A percentile compares a stretch with the other conserved stretches of the same genome.
Evolutionary conservation across 2,888 invertebrate species (phyloP).

Genomic region (Drosophila siamana): DNA sequence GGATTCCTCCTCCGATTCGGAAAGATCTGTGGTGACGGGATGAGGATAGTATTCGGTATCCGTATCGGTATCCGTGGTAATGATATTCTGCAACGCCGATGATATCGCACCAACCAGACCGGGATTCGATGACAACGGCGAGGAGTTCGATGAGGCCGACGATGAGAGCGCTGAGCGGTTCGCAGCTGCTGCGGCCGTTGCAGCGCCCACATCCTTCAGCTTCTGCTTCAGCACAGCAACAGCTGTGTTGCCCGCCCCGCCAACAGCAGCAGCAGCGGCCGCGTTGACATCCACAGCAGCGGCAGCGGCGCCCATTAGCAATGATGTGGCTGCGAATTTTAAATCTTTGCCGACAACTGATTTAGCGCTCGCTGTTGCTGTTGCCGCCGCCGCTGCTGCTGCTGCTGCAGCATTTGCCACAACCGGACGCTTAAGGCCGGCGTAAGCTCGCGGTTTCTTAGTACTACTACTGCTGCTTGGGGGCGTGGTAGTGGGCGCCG

Average conservation of each 20-base stretch:
- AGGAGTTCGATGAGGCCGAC: conserved; percentile 83
- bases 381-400: conserved; percentile 50
- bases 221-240: conserved; percentile 80
- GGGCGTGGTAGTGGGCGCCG: conserved; percentile 57
- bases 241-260: conserved; percentile 59
- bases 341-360: conserved; percentile 61
- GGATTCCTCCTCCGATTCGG: conserved; percentile 98
- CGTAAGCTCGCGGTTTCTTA: conserved; percentile 73
- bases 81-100: conserved; percentile 84
- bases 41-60: conserved; percentile 93
- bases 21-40: conserved; percentile 96
- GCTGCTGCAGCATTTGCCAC: conserved; percentile 53
- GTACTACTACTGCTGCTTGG: conserved; percentile 21
- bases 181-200: conserved; percentile 65
- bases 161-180: conserved; percentile 80
- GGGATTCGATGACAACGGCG: conserved; percentile 82
- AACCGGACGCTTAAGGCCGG: conserved; percentile 68
- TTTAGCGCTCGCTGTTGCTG: conserved; percentile 56
- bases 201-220: conserved; percentile 70
- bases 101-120: conserved; percentile 83
- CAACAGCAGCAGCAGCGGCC: conserved; percentile 22
- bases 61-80: conserved; percentile 94
- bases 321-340: conserved; percentile 76
- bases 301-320: conserved; percentile 80
- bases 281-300: conserved; percentile 80